Evolutionary conservation across 1,140 invertebrate species (phyloP).

Genomic region (Panagrolaimus sp.): DNA sequence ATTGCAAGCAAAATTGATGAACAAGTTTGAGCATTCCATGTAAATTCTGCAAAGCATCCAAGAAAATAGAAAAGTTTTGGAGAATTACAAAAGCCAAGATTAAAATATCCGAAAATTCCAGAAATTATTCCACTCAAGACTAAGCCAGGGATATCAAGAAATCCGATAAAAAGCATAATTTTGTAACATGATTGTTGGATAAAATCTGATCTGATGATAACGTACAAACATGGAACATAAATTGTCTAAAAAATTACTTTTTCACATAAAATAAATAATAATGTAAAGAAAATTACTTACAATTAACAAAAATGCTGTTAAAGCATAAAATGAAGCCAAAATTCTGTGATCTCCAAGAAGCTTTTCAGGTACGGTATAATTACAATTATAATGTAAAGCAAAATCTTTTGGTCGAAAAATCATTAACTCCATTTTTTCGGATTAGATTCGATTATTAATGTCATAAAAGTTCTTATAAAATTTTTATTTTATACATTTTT

Average conservation of each 20-base stretch:
- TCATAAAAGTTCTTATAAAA: no score
- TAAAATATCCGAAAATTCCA: neutral
- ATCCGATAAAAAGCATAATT: conserved; percentile 1
- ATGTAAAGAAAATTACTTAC: no score
- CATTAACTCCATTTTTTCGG: no score
- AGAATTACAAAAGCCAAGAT: conserved; percentile 2
- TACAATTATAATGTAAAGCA: no score
- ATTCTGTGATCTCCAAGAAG: no score
- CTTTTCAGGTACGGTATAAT: no score
- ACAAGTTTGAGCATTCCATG: neutral
- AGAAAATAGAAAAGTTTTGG: neutral
- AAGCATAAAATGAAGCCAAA: no score
- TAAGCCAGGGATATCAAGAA: neutral
- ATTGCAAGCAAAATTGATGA: neutral
- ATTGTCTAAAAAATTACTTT: conserved; percentile 1
- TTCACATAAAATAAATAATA: no score
- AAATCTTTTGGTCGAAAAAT: no score
- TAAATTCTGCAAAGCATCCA: neutral
- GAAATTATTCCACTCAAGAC: neutral
- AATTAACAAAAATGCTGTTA: no score
- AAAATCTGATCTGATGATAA: neutral
- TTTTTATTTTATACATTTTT: no score
- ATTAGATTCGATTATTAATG: no score
- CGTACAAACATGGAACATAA: neutral
- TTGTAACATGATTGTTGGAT: conserved; percentile 5